Evolutionary conservation across 2,888 invertebrate species (phyloP).

Genomic region (Eubasilissa splendida): DNA sequence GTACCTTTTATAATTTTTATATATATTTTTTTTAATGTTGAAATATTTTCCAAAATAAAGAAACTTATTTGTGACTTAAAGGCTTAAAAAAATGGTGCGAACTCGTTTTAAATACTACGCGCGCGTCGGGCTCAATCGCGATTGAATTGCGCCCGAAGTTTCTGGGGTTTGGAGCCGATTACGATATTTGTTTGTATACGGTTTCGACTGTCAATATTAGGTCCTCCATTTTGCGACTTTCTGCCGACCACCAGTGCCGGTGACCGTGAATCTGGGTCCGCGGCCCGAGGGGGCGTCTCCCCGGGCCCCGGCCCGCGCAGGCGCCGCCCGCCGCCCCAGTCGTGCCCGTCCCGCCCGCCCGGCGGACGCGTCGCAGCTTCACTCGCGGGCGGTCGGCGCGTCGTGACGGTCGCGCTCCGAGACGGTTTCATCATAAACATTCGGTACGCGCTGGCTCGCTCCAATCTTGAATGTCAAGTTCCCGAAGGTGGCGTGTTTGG

Average conservation of each 20-base stretch:
- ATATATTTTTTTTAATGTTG: too few relatives aligned
- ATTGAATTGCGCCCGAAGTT: too few relatives aligned
- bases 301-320: constrained; percentile 2
- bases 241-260: background rate
- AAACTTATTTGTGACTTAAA: too few relatives aligned
- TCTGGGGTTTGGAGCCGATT: too few relatives aligned
- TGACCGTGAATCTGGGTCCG: constrained; percentile 4
- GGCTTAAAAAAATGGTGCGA: too few relatives aligned
- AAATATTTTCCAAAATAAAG: too few relatives aligned
- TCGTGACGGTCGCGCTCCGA: background rate
- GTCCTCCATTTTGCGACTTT: background rate
- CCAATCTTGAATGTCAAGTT: background rate
- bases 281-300: constrained; percentile 12
- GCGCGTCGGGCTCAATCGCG: too few relatives aligned
- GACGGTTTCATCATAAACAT: background rate
- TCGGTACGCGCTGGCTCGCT: background rate
- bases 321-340: background rate
- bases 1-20: too few relatives aligned
- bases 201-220: too few relatives aligned
- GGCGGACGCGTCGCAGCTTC: constrained; percentile 1
- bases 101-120: too few relatives aligned
- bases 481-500: too few relatives aligned
- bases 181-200: too few relatives aligned
- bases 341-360: background rate
- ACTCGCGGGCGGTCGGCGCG: background rate